Evolutionary conservation across 2,888 invertebrate genomes (phyloP).

Genomic region (Tipula unca): DNA sequence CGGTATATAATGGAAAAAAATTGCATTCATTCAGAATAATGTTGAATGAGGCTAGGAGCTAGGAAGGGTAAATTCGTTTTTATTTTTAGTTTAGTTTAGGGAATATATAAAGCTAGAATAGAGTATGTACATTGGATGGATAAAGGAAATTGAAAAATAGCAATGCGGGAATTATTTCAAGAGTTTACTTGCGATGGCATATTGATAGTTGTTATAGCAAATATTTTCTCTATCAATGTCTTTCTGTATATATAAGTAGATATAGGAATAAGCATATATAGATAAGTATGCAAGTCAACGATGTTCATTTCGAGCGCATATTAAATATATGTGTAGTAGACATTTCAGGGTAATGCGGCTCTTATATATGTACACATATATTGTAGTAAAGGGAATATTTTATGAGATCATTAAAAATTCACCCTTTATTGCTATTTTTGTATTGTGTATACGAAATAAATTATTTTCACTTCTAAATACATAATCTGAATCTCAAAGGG

Average conservation of each 20-base stretch:
- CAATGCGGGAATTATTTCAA: conserved; percentile 8
- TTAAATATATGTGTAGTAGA: neutral
- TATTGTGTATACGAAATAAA: neutral
- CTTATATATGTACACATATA: no score
- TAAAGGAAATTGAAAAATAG: conserved; percentile 8
- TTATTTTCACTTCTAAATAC: neutral
- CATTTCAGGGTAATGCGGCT: neutral
- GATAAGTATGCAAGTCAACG: neutral
- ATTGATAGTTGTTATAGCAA: neutral
- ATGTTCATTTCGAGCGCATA: neutral
- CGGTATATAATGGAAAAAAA: neutral
- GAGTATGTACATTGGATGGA: neutral
- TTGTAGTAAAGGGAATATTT: neutral
- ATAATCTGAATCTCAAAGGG: neutral
- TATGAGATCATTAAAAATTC: neutral
- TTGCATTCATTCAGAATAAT: neutral
- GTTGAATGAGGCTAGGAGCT: neutral
- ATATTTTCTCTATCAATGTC: neutral
- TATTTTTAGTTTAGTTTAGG: neutral
- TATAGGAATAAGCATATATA: no score
- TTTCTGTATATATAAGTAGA: no score
- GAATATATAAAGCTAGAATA: neutral
- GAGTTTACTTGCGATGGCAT: neutral
- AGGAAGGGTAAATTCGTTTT: neutral
- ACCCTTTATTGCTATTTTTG: neutral